A percentile compares a stretch with the other conserved stretches of the same genome.
These are phyloP conservation scores for Megamerina dolium DNA, from an alignment of 2,888 invertebrate genomes.

Conservation along the genomic window DNA sequence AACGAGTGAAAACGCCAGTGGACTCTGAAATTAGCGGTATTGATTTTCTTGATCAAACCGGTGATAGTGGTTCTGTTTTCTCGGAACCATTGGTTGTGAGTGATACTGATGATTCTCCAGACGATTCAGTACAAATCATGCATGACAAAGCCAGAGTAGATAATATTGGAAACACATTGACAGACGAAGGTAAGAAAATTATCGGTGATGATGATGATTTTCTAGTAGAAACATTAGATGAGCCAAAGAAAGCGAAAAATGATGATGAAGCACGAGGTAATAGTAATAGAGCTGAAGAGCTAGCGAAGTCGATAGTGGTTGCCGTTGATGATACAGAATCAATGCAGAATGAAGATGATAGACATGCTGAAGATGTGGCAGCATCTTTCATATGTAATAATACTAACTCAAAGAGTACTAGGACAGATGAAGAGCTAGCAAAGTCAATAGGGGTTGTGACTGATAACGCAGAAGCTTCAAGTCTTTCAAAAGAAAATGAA, in stretches of 20 bases:
- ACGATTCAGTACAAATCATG: constrained; percentile 12
- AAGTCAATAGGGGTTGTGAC: no score
- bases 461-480: no score
- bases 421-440: no score
- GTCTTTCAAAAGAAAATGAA: constrained; percentile 1
- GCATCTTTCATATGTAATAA: no score
- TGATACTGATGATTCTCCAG: constrained; percentile 22
- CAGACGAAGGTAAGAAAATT: background rate
- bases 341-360: no score
- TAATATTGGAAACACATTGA: no score
- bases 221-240: no score
- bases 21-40: constrained; percentile 39
- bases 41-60: constrained; percentile 35
- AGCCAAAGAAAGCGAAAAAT: background rate
- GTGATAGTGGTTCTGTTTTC: constrained; percentile 36
- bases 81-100: constrained; percentile 29
- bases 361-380: no score
- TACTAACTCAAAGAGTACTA: no score
- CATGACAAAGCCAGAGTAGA: background rate
- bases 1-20: constrained; percentile 9
- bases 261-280: background rate
- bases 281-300: background rate
- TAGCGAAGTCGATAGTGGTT: no score
- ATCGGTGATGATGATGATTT: background rate
- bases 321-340: no score